Evolutionary conservation across 1,140 invertebrate species (phyloP).

Genomic region (Cydia fagiglandana): DNA sequence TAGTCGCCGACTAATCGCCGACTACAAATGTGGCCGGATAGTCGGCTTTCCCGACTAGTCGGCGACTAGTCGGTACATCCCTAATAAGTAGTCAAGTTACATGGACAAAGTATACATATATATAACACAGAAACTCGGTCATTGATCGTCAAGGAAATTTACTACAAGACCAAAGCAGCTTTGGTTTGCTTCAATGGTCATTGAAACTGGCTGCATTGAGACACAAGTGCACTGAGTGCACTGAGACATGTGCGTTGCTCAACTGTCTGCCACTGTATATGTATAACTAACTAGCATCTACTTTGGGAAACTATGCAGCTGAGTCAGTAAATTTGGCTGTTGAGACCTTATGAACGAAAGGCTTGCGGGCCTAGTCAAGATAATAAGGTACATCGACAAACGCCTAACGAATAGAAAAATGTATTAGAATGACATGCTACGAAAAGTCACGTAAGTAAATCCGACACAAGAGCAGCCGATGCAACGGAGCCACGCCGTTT

Average conservation of each 20-base stretch:
- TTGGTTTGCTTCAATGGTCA: constrained; percentile 62
- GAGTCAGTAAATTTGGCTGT: constrained; percentile 10
- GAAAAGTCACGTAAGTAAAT: no score
- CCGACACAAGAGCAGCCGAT: no score
- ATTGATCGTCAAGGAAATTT: constrained; percentile 51
- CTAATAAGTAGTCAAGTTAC: no score
- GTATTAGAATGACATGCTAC: background rate
- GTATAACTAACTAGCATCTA: constrained; percentile 1
- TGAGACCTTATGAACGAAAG: background rate
- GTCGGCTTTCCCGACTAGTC: no score
- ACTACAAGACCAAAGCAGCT: constrained; percentile 55
- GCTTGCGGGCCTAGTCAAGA: background rate
- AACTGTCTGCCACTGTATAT: constrained; percentile 20
- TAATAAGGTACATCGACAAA: background rate
- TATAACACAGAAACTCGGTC: constrained; percentile 45
- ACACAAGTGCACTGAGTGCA: constrained; percentile 32
- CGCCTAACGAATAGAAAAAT: background rate
- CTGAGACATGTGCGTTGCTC: constrained; percentile 28
- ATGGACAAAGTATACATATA: background rate
- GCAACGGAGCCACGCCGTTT: no score
- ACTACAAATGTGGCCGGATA: no score
- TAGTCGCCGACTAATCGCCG: no score
- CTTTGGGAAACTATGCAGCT: constrained; percentile 26
- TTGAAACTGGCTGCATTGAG: constrained; percentile 59
- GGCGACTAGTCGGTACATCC: no score